Percentiles rank a stretch among this genome's conserved stretches.
Conservation (phyloP, 2,113 vertebrate species). For the Alaudala cheleensis region DNA sequence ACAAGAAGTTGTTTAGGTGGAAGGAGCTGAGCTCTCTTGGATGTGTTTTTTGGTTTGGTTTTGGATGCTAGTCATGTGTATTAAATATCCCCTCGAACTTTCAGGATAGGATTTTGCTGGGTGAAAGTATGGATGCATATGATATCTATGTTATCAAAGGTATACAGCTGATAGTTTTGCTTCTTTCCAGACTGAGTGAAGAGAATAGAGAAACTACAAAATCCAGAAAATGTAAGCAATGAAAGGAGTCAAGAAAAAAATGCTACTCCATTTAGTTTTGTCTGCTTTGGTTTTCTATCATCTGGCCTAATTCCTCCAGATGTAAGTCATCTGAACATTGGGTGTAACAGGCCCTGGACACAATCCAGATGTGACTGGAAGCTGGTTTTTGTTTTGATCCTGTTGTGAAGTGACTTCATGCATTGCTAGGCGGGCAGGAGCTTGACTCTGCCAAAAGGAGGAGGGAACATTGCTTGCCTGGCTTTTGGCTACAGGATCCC, state of each 20-base stretch:
- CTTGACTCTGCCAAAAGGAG: neutral
- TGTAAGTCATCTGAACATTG: neutral
- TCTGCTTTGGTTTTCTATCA: neutral
- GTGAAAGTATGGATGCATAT: neutral
- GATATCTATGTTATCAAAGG: neutral
- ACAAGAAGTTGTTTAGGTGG: neutral
- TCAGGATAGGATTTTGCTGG: neutral
- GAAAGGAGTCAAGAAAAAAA: neutral
- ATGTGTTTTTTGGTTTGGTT: neutral
- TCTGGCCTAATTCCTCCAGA: neutral
- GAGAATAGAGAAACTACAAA: neutral
- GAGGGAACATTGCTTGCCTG: neutral
- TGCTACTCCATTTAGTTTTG: neutral
- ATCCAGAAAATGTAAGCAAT: neutral
- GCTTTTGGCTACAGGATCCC: fast-evolving
- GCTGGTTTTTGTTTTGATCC: neutral
- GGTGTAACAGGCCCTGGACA: neutral
- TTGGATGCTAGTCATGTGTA: neutral
- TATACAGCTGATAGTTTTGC: neutral
- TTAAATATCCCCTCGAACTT: neutral
- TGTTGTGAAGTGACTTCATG: neutral
- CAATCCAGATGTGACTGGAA: neutral
- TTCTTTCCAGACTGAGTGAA: neutral
- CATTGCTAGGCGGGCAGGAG: neutral
- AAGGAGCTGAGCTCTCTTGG: neutral